Conservation (phyloP, 2,797 vertebrate genomes). For the Lagorchestes hirsutus region DNA sequence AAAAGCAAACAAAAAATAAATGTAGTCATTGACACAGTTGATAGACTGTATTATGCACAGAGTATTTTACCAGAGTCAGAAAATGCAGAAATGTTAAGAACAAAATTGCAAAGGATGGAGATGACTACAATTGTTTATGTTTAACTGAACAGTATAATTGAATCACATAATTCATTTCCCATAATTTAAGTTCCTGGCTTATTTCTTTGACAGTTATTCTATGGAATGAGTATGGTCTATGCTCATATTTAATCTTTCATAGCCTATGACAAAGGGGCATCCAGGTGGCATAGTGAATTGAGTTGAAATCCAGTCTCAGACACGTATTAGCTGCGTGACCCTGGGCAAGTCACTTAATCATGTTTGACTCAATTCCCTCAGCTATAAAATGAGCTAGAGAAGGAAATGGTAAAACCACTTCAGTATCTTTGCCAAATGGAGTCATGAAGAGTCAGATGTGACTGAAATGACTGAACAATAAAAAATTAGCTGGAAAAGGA, state of each 20-base stretch:
- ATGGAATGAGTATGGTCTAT: background rate
- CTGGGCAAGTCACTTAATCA: background rate
- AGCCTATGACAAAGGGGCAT: background rate
- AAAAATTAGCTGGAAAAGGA: too few species aligned
- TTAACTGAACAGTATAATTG: slow-evolving; percentile 59
- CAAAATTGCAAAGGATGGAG: slow-evolving; percentile 57
- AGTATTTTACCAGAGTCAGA: slow-evolving; percentile 59
- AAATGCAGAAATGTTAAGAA: slow-evolving; percentile 66
- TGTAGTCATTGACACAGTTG: slow-evolving; percentile 65
- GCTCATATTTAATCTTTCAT: background rate
- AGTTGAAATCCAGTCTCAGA: background rate
- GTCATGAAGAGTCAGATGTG: background rate
- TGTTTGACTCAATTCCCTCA: background rate
- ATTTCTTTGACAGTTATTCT: slow-evolving; percentile 1
- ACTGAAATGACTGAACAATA: background rate
- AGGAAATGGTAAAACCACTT: background rate
- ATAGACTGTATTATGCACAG: slow-evolving; percentile 57
- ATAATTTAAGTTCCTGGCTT: slow-evolving; percentile 58
- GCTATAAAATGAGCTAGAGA: background rate
- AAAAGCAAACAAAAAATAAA: slow-evolving; percentile 46
- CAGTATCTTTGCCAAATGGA: background rate
- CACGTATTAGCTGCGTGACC: background rate
- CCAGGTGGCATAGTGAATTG: accelerated
- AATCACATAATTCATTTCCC: slow-evolving; percentile 67
- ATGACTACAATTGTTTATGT: slow-evolving; percentile 71